Evolutionary conservation across 2,113 vertebrate genomes (phyloP), one percentile per base, ranked within the genome.

Genomic region (Hippoglossus stenolepis): DNA sequence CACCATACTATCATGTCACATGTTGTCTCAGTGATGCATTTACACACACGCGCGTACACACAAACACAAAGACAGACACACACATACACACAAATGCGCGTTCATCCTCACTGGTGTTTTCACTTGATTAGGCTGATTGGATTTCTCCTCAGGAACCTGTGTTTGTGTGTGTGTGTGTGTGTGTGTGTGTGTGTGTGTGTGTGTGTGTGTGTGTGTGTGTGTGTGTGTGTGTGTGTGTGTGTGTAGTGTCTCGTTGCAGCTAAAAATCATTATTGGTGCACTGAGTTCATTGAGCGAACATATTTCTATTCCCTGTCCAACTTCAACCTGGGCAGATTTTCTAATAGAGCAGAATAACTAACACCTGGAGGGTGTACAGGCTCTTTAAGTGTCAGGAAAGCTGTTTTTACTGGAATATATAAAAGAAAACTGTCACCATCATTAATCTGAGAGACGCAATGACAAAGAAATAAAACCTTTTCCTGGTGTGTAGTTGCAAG

Each of bases 101-200:
- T 59, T 35, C 26, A 12, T 18, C 56, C 35, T 56, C 26, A 66
- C 35, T 70, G 1, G 26, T 28, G 11, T 67, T 59, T 84, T 58
- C 17, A 45, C 43, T 79, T 59, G 43, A 76, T 76, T 67, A 58
- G 12, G 5, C 53, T 35, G 11, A 68, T 68, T 67, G 45, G 45
- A 57, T 58, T 20, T 10, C 35, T 38, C 2, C 35, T 53, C 49
- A 17, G 15, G 45, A 53, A n/a, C n/a, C 51, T 53, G 17, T 53
- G 17, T 53, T 17, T 38, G 35, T 35, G 5, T 35, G 31, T 35
- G 31, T 35, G 31, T 35, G 31, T 35, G 5, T 35, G 31, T 35
- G 31, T 35, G 1, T 8, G 31, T 35, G 3, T 28, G 28, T 4
- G 28, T 28, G 28, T 4, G 28, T 28, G 28, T 28, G 28, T 28